Conservation (phyloP, 2,797 vertebrate genomes). For the Rhynchotus rufescens region DNA sequence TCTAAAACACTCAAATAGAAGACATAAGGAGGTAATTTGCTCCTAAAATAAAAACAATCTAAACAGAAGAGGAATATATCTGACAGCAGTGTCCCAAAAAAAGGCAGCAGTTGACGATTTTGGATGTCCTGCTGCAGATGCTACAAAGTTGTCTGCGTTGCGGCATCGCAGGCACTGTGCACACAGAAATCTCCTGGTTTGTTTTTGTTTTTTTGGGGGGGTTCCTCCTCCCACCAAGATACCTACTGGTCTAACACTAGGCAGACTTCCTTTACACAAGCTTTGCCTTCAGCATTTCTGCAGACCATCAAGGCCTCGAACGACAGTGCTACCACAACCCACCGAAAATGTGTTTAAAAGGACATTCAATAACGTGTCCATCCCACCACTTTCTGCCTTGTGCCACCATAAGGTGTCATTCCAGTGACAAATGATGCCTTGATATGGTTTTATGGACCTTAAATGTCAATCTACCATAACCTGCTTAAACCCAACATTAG, state of each 20-base stretch:
- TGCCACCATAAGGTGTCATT: background rate
- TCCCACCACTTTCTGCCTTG: background rate
- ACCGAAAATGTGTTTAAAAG: background rate
- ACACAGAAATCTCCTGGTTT: rapidly evolving
- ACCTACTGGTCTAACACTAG: background rate
- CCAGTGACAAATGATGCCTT: background rate
- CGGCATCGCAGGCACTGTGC: rapidly evolving
- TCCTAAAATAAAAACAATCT: background rate
- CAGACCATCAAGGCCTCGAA: background rate
- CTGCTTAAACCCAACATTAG: background rate
- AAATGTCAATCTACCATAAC: background rate
- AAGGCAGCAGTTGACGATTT: background rate
- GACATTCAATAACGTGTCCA: background rate
- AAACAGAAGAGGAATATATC: background rate
- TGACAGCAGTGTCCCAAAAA: background rate
- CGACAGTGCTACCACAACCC: rapidly evolving
- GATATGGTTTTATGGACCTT: background rate
- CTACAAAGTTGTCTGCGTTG: background rate
- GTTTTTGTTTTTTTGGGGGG: no score
- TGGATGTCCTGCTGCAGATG: background rate
- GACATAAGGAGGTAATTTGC: background rate
- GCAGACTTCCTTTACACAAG: rapidly evolving
- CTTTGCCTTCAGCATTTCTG: background rate
- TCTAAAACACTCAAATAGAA: background rate
- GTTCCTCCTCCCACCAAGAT: background rate